Base-by-base conservation (phyloP, 1,140 invertebrate genomes). In the Bombus cullumanus region DNA sequence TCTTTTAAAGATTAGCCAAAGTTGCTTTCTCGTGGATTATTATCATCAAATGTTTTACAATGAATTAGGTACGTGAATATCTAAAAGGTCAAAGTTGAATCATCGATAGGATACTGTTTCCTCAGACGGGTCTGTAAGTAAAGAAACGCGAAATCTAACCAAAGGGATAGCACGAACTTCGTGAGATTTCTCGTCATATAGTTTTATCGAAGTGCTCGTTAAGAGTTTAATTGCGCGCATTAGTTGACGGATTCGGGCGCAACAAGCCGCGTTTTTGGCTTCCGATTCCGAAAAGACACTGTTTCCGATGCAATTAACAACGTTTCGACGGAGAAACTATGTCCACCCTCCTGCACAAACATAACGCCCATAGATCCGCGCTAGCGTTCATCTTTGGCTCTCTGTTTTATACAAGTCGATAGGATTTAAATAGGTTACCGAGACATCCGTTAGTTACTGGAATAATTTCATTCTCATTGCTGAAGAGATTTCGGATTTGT, bases 151-250 rank as follows among this genome's bases (percentile, higher is more conserved):
- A 62, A 53, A 39, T 47, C 37, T 77, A 81, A 85, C 47, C 77
- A 85, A 73, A 47, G 34, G 39, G n/a, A 28, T 43, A 47, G n/a
- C 28, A 59, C n/a, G 62, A 68, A 77, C 73, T 76, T 83, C 74
- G 39, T 66, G 74, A 88, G 62, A 74, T 57, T 69, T 62, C 28
- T 62, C 78, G 59, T 79, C 79, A 69, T 88, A 77, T 78, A 81
- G 77, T 74, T 79, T 74, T 22, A 81, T 72, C 15, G 72, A 78
- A 89, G 53, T 74, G 73, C 47, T 89, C 83, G 73, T 85, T 85
- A 85, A 66, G 66, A 76, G 74, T 85, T 88, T 85, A 87, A 88
- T 88, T 81, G 82, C 81, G 83, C 59, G 81, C 69, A 57, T 78
- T 85, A 89, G 87, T 80, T 72, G 28, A 81, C 85, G 73, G 66